Base-by-base conservation (phyloP, 1,140 invertebrate genomes). In the Battus philenor region DNA sequence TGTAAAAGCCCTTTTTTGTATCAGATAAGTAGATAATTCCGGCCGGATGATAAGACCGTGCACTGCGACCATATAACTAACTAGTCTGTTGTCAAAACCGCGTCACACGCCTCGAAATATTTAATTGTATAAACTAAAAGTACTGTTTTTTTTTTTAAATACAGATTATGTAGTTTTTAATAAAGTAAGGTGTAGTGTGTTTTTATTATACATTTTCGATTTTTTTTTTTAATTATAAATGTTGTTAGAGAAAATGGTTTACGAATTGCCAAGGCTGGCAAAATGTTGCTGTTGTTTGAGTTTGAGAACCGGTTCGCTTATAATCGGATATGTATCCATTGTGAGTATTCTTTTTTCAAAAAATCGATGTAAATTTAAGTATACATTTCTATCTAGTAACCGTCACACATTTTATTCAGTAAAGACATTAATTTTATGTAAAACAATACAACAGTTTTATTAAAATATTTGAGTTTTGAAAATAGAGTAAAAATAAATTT, bases 311-410 rank as follows among this genome's bases (percentile, higher is more conserved):
- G 78, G 71, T 6, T 63, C 68, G 0, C 50, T 79, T 22, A 16
- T 77, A 4, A 73, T 79, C 15, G 78, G 75, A 62, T 82, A 82
- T 64, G 15, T 71, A 15, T 79, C 75, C 7, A 62, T 75, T 38
- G 78, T 82, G 53, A 79, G 78, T 72, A 26, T 22, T 20, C 12
- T 22, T 36, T 13, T n/a, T 39, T 26, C 32, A 7, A n/a, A 22
- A n/a, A 13, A 9, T 39, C 11, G 10, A 38, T 26, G n/a, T 26
- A 16, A 5, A n/a, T 0, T 6, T 3, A 4, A 5, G 0, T 39
- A 26, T 22, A 10, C 4, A 12, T 5, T 26, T 5, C 9, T 9
- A 39, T 26, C 8, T 13, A 1, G 1, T 1, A 13, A 18, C n/a
- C 4, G 8, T 34, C 20, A 16, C 17, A 20, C 12, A 13, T 3